Evolutionary conservation across 2,888 invertebrate genomes (phyloP), one percentile per base, ranked within the genome.

Genomic region (Sesia bembeciformis): DNA sequence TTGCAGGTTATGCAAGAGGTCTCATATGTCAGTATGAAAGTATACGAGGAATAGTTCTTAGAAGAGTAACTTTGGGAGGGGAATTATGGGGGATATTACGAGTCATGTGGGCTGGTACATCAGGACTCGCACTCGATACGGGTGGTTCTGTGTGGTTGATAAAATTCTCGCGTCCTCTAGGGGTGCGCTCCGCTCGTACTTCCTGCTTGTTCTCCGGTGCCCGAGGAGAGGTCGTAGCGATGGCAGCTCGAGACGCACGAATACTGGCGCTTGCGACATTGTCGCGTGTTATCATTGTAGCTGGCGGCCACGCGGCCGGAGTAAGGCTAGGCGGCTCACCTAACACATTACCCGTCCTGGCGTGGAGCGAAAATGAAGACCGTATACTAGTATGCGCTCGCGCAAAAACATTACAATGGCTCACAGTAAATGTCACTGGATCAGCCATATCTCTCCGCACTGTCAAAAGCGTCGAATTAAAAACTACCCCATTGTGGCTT

Each of bases 181-280:
- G 97, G 7, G 95, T 97, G 43, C 91, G 98, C 50, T 94, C 95
- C 0, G 96, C 96, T 77, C 95, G 96, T 58, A 95, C 97, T 0
- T 95, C 96, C 54, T 98, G 99, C 77, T 89, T 99, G 8, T 99
- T 99, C 82, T 98, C 98, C 42, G 99, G 99, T 41, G 97, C 98
- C 54, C 93, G 98, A 55, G 99, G 99, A 0, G 99, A 99, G 91
- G 89, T 89, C 0, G 85, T 89, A 0, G 79, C 86, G 0, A 87
- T 88, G 89, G 67, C 78, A 0, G 84, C 89, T 4, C 74, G 82
- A 3, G 86, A 88, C 58, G 84, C 87, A 3, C 78, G 88, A 4
- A 91, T 98, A 56, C 92, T 98, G 54, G 98, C 98, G 0, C 92
- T 99, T 91, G 98, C 98, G 0, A 98, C 98, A 0, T 90, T 98